A percentile compares a stretch with the other conserved stretches of the same genome.
phyloP scores from a whole-genome alignment of 2,113 vertebrate species.

The Silurus glanis region DNA sequence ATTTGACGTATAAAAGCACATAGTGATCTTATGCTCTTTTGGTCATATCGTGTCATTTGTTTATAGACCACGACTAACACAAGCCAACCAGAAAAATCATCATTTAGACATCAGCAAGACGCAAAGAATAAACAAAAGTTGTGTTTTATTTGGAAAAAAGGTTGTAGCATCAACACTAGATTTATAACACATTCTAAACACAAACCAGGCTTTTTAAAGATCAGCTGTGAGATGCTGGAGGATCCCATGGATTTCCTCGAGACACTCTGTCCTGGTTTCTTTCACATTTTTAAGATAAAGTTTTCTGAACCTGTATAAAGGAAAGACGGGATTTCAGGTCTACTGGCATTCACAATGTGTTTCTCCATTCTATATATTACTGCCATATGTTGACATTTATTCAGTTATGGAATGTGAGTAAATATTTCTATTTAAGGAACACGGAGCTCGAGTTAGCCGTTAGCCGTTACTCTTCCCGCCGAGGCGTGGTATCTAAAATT shows the following conservation, averaged over 20 bases:
- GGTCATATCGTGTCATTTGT: too few species aligned
- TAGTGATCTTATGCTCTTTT: too few species aligned
- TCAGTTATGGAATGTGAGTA: background rate
- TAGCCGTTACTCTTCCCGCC: constrained; percentile 26
- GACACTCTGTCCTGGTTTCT: background rate
- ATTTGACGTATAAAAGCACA: too few species aligned
- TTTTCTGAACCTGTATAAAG: background rate
- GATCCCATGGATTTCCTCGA: background rate
- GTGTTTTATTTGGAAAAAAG: too few species aligned
- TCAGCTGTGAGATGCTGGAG: background rate
- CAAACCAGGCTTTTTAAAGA: background rate
- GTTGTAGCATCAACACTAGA: background rate
- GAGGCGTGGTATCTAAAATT: constrained; percentile 51
- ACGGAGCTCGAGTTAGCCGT: constrained; percentile 7
- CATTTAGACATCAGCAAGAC: background rate
- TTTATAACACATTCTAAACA: background rate
- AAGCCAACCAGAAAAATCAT: background rate
- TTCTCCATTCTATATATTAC: background rate
- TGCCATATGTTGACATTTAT: background rate
- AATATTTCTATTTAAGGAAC: background rate
- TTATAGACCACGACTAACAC: too few species aligned
- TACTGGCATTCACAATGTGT: background rate
- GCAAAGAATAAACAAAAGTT: background rate
- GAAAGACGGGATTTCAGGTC: background rate
- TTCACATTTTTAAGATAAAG: background rate